Conservation (phyloP, 2,797 vertebrate species). For the Centropyge bicolor region DNA sequence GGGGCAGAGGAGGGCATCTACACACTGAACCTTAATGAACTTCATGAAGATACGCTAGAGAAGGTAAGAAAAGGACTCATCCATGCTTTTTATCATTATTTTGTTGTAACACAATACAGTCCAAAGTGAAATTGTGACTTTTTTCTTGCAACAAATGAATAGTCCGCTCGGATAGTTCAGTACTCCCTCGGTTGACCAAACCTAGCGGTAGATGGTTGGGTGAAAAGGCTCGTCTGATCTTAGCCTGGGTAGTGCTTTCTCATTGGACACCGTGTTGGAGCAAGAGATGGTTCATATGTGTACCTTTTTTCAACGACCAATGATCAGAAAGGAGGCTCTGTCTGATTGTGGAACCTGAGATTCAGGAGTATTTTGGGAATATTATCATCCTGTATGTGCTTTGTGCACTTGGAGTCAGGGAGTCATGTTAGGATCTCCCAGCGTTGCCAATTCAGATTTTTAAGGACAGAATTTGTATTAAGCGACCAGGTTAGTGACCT, state of each 20-base stretch:
- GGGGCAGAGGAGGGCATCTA: slow-evolving; percentile 93
- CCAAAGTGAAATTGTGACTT: background rate
- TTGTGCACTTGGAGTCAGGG: background rate
- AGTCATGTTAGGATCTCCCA: background rate
- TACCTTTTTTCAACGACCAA: background rate
- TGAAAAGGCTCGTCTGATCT: background rate
- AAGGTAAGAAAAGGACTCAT: slow-evolving; percentile 80
- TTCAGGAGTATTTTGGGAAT: background rate
- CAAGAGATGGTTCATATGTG: background rate
- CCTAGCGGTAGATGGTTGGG: background rate
- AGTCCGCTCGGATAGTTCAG: background rate
- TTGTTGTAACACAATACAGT: background rate
- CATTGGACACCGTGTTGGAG: background rate
- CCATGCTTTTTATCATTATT: background rate
- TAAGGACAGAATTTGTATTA: background rate
- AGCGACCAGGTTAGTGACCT: no score
- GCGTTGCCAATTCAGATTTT: background rate
- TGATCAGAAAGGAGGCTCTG: background rate
- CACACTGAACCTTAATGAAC: slow-evolving; percentile 91
- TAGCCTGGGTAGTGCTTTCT: background rate
- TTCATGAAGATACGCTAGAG: slow-evolving; percentile 92
- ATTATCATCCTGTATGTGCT: no score
- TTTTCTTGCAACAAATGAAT: background rate
- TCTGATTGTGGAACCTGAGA: background rate
- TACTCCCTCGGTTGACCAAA: background rate